These are phyloP conservation scores for Oxyteleia sp. DNA, from an alignment of 2,888 invertebrate species.

Conservation along the genomic window DNA sequence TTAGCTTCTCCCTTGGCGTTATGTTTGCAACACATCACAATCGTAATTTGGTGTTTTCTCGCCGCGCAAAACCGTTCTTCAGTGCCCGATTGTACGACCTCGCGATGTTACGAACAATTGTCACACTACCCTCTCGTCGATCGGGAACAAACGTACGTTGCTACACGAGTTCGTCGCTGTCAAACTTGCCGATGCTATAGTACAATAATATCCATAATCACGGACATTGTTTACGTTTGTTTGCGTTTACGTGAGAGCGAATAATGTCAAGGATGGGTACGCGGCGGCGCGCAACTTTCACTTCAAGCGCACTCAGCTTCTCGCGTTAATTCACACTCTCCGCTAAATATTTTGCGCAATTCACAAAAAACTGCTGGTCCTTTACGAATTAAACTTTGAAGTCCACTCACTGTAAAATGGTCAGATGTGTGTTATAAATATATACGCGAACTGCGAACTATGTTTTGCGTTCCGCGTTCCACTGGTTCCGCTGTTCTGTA, in stretches of 20 bases:
- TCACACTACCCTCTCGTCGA: not conserved
- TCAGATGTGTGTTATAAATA: too few species aligned
- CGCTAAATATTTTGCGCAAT: too few species aligned
- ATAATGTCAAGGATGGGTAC: conserved; percentile 56
- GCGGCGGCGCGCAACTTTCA: conserved; percentile 40
- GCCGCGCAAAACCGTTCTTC: conserved; percentile 50
- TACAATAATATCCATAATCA: conserved; percentile 54
- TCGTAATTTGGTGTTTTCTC: conserved; percentile 76
- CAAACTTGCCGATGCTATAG: conserved; percentile 49
- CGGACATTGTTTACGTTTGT: conserved; percentile 57
- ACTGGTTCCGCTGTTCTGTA: too few species aligned
- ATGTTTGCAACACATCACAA: conserved; percentile 87
- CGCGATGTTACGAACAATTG: conserved; percentile 2
- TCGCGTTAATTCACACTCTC: not conserved
- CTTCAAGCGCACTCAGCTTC: not conserved
- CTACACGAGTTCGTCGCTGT: conserved; percentile 14
- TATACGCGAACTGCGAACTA: too few species aligned
- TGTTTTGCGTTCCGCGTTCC: too few species aligned
- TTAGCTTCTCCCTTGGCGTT: conserved; percentile 84
- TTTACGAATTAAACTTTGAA: too few species aligned
- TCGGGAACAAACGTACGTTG: not conserved
- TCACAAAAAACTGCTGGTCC: too few species aligned
- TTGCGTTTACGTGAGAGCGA: not conserved
- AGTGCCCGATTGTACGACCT: not conserved
- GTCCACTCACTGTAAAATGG: too few species aligned